phyloP scores from a whole-genome alignment of 2,888 invertebrate species.

The Druceiella hillmani region DNA sequence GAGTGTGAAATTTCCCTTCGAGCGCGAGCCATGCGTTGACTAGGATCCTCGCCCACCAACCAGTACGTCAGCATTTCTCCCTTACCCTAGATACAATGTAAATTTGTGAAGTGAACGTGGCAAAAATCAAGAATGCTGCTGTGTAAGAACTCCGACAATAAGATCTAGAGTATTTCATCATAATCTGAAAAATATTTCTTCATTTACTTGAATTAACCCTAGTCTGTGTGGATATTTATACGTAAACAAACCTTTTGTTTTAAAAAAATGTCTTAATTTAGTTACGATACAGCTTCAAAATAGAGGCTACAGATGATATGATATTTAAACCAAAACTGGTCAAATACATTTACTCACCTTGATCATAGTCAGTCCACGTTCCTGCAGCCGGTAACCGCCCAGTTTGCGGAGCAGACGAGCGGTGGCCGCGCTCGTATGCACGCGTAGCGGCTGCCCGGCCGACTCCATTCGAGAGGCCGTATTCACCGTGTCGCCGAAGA shows the following conservation, averaged over 20 bases:
- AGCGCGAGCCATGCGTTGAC: slow-evolving; percentile 38
- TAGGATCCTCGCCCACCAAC: slow-evolving; percentile 58
- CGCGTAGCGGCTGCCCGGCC: slow-evolving; percentile 65
- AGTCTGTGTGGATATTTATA: no score
- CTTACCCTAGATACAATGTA: slow-evolving; percentile 53
- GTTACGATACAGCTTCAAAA: no score
- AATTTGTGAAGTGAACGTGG: not conserved
- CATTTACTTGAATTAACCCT: no score
- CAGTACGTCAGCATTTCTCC: slow-evolving; percentile 72
- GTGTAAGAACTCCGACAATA: no score
- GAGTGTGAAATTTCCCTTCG: slow-evolving; percentile 37
- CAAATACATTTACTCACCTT: slow-evolving; percentile 49
- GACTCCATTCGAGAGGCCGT: slow-evolving; percentile 80
- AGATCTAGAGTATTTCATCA: no score
- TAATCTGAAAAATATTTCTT: no score
- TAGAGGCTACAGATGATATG: no score
- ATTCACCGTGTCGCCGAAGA: slow-evolving; percentile 81
- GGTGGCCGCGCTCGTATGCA: slow-evolving; percentile 72
- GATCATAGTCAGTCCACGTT: slow-evolving; percentile 66
- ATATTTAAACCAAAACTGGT: no score
- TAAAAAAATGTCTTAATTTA: no score
- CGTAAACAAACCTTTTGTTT: no score
- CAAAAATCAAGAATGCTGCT: no score
- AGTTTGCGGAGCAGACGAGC: slow-evolving; percentile 60
- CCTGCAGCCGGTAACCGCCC: slow-evolving; percentile 68